Evolutionary conservation across 2,888 invertebrate species (phyloP).

Genomic region (Lithosia quadra): DNA sequence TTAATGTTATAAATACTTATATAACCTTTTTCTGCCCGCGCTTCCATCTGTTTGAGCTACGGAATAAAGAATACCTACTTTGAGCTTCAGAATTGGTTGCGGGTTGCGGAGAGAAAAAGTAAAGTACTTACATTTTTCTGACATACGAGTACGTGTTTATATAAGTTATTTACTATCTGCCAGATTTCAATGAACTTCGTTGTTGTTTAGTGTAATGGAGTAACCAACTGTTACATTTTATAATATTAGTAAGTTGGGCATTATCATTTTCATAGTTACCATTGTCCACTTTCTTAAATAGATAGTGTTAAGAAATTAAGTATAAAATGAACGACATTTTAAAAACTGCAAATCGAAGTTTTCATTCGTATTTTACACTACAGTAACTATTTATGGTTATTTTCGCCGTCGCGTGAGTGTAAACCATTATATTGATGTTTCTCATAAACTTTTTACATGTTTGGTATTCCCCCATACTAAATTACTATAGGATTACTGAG

Average conservation of each 20-base stretch:
- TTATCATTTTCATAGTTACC: background rate
- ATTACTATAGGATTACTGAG: constrained; percentile 57
- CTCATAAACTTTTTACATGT: constrained; percentile 53
- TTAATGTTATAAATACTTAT: too few species aligned
- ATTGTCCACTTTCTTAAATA: background rate
- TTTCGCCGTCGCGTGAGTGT: background rate
- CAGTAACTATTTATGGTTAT: background rate
- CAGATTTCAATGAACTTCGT: background rate
- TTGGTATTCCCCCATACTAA: constrained; percentile 67
- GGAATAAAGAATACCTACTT: too few species aligned
- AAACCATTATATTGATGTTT: constrained; percentile 25
- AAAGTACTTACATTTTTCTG: too few species aligned
- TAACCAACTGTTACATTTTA: background rate
- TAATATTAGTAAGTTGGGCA: background rate
- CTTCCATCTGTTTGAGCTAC: too few species aligned
- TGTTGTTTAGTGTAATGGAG: background rate
- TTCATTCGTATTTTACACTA: background rate
- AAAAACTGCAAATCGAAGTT: too few species aligned
- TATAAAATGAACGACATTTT: background rate
- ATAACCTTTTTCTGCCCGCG: too few species aligned
- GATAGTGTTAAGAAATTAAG: background rate
- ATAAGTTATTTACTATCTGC: background rate
- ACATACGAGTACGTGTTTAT: background rate
- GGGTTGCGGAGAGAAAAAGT: too few species aligned
- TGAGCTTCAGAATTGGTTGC: too few species aligned